Base-by-base conservation (phyloP, 2,888 invertebrate genomes). In the Dolichomitus sp. region DNA sequence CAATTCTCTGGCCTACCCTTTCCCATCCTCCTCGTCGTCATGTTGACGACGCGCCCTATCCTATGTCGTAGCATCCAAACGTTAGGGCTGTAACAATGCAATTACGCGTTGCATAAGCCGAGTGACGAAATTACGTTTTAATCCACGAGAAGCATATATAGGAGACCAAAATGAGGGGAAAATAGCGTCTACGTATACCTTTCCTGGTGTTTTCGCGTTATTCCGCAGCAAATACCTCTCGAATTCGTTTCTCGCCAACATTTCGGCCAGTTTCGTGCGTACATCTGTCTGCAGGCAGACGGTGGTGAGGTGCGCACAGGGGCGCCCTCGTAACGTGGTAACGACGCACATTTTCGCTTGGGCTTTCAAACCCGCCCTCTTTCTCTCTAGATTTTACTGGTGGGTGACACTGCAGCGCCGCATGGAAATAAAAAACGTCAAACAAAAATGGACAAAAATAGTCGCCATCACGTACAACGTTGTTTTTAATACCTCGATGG, bases 61-160 rank as follows among this genome's bases (percentile, higher is more conserved):
- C 42, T 37, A 30, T 19, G 30, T 52, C 57, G 40, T 74, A 69
- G 7, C n/a, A 65, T 52, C 61, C 78, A 69, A 83, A 70, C 69
- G 82, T 70, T 87, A 86, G 89, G 88, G 88, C 88, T 89, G 89
- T 89, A 91, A 91, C 92, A 90, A 91, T 89, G 90, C 91, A 92
- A 92, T 92, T 91, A 92, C 90, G 88, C 88, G 88, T 89, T 89
- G 90, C 91, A 89, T 90, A 91, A 91, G 91, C 91, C 91, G 89
- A 72, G 72, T 68, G 69, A 88, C 89, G 86, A 91, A 91, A 92
- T 92, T 92, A 90, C 90, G 89, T 89, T 91, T 90, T 91, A 91
- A 91, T 92, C 91, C 89, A 84, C 75, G 81, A 54, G 61, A 68
- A 75, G 40, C 52, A 70, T 69, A 80, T 75, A 68, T 4, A 84